These are phyloP conservation scores for Gobio occitaniae DNA, from an alignment of 2,797 vertebrate species.

Conservation along the genomic window DNA sequence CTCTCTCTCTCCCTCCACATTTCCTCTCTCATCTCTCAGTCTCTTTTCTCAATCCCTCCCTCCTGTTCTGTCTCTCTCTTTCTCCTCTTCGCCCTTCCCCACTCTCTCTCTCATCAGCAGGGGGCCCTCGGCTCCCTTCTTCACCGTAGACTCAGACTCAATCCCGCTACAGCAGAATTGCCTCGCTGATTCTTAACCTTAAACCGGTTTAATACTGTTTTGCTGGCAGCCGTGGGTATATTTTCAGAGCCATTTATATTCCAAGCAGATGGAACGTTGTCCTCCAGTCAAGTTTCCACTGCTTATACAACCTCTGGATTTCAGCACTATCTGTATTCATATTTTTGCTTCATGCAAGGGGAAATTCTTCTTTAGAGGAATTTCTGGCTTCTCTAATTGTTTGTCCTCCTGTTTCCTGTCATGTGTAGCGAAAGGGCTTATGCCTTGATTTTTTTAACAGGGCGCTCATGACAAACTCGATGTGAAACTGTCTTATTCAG, in stretches of 20 bases:
- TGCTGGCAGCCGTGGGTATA: constrained; percentile 64
- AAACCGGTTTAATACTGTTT: constrained; percentile 76
- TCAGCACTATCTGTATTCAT: constrained; percentile 65
- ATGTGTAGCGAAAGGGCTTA: constrained; percentile 47
- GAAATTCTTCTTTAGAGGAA: constrained; percentile 66
- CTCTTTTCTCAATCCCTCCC: neutral
- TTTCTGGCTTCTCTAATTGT: constrained; percentile 64
- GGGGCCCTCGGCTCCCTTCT: constrained; percentile 70
- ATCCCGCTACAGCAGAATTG: constrained; percentile 65
- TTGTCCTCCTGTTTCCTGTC: constrained; percentile 67
- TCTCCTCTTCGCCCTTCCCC: constrained; percentile 4
- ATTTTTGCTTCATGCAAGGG: constrained; percentile 54
- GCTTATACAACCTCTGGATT: constrained; percentile 76
- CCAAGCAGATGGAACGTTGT: constrained; percentile 73
- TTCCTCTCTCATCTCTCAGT: neutral
- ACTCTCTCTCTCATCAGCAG: constrained; percentile 67
- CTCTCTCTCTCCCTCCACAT: neutral
- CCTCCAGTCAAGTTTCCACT: constrained; percentile 79
- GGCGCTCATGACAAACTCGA: constrained; percentile 37
- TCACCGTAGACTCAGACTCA: constrained; percentile 55
- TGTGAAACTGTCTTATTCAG: neutral
- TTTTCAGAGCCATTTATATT: constrained; percentile 69
- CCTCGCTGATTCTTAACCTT: constrained; percentile 73
- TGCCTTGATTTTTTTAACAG: constrained; percentile 49
- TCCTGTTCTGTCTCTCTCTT: neutral